A percentile compares a stretch with the other conserved stretches of the same genome.
These are phyloP conservation scores for Dione vanillae DNA, from an alignment of 2,888 invertebrate genomes.

Conservation along the genomic window DNA sequence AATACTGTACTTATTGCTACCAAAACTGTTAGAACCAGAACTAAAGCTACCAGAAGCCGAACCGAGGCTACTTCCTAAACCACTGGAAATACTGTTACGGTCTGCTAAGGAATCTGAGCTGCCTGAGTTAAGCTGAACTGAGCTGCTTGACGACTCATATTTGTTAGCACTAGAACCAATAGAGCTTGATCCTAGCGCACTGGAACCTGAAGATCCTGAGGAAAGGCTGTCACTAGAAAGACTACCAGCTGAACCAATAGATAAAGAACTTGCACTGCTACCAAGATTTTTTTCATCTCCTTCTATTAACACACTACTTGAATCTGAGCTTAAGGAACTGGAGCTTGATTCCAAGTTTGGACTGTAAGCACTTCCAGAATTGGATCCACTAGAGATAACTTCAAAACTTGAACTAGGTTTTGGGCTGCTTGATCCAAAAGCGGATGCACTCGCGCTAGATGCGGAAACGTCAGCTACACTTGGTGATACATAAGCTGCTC, in stretches of 20 bases:
- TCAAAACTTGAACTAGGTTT: slow-evolving; percentile 27
- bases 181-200: not conserved
- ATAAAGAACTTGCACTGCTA: slow-evolving; percentile 12
- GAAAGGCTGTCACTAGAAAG: slow-evolving; percentile 6
- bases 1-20: not conserved
- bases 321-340: slow-evolving; percentile 3
- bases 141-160: not conserved
- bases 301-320: not conserved
- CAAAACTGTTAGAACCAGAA: slow-evolving; percentile 24
- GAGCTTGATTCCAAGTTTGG: slow-evolving; percentile 18
- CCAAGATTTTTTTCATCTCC: slow-evolving; percentile 22
- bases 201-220: not conserved
- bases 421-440: slow-evolving; percentile 32
- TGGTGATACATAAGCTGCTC: slow-evolving; percentile 26
- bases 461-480: slow-evolving; percentile 36
- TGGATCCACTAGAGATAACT: not conserved
- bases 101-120: not conserved
- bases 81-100: not conserved
- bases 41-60: slow-evolving; percentile 6
- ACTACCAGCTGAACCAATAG: slow-evolving; percentile 14
- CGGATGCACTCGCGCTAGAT: slow-evolving; percentile 43
- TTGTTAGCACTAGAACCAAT: not conserved
- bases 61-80: slow-evolving; percentile 3
- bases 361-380: slow-evolving; percentile 7
- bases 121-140: not conserved